phyloP scores from a whole-genome alignment of 2,888 invertebrate species.

The Leucophenga maculata region DNA sequence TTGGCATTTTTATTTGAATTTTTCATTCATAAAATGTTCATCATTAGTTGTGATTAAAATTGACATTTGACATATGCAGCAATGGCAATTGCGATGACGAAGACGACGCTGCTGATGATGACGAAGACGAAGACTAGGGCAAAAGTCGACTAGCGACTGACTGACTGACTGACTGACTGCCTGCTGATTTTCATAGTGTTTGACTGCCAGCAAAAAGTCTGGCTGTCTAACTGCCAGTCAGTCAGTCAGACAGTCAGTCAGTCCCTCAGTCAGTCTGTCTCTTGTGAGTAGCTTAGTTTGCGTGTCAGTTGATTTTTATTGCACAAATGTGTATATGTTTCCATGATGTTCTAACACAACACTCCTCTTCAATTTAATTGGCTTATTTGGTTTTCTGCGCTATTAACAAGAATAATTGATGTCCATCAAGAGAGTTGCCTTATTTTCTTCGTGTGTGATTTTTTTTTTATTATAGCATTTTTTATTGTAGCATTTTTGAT shows the following conservation, averaged over 20 bases:
- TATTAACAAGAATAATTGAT: not conserved
- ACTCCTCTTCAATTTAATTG: not conserved
- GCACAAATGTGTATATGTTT: not conserved
- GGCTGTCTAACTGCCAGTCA: constrained; percentile 39
- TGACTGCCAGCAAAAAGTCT: too few relatives aligned
- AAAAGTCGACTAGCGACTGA: constrained; percentile 31
- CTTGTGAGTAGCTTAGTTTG: constrained; percentile 15
- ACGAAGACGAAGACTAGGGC: not conserved
- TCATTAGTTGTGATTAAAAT: constrained; percentile 53
- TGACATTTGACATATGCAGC: constrained; percentile 49
- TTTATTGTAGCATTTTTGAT: not conserved
- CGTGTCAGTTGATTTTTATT: constrained; percentile 5
- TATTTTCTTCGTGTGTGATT: too few relatives aligned
- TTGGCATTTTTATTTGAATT: constrained; percentile 34
- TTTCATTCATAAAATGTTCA: constrained; percentile 53
- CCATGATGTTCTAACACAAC: constrained; percentile 40
- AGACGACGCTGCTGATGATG: not conserved
- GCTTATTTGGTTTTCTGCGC: not conserved
- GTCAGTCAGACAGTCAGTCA: constrained; percentile 39
- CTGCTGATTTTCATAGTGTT: not conserved
- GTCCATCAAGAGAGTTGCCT: not conserved
- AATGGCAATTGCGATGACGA: not conserved
- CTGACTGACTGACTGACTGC: constrained; percentile 18
- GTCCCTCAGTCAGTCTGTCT: constrained; percentile 40
- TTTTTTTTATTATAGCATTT: not conserved